Conservation (phyloP, 2,797 vertebrate species). For the Myotis daubentonii region DNA sequence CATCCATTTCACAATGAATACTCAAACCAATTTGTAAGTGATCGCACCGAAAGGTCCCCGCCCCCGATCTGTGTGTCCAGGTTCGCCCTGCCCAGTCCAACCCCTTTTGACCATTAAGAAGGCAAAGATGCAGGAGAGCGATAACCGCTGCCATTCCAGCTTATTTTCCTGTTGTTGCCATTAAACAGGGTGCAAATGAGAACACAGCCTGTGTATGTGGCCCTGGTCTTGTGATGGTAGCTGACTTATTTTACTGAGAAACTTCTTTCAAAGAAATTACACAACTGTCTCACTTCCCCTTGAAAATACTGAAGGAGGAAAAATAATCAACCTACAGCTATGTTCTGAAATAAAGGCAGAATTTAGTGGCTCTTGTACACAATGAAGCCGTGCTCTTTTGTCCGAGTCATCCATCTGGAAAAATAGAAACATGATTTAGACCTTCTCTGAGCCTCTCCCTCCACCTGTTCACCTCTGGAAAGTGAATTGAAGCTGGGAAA, state of each 20-base stretch:
- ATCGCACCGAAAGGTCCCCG: not conserved
- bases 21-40: not conserved
- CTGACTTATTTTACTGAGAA: not conserved
- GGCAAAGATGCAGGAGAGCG: not conserved
- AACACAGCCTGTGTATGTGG: not conserved
- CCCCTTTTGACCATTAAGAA: not conserved
- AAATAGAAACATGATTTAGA: conserved; percentile 62
- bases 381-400: not conserved
- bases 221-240: not conserved
- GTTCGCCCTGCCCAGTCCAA: not conserved
- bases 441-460: conserved; percentile 2
- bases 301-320: not conserved
- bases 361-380: conserved; percentile 9
- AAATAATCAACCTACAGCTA: not conserved
- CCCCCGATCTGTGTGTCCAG: not conserved
- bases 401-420: conserved; percentile 17
- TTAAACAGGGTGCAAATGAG: not conserved
- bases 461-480: conserved; percentile 53
- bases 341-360: not conserved
- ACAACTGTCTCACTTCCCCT: not conserved
- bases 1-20: rapidly evolving
- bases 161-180: not conserved
- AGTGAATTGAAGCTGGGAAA: conserved; percentile 60
- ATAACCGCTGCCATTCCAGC: not conserved
- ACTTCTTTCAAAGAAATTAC: not conserved